Evolutionary conservation across 2,888 invertebrate genomes (phyloP), one percentile per base, ranked within the genome.

Genomic region (Callosobruchus maculatus): DNA sequence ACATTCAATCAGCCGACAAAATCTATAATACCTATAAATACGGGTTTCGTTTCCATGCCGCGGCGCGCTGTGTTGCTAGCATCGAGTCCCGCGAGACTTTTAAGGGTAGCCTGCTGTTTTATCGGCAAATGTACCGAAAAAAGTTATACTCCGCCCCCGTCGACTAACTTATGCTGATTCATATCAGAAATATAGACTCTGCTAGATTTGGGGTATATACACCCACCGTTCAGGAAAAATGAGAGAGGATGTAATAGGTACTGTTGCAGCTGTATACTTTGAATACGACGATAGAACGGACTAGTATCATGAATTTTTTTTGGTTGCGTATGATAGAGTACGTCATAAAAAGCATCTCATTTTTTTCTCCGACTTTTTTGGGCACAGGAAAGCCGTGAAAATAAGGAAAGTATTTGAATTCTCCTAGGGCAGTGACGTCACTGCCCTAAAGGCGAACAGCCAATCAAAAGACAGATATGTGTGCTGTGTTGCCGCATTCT

Each of bases 1-100:
- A 80, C 78, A 79, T 81, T 81, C 80, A 81, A 81, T 81, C 78
- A 81, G 75, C 75, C 77, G 75, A 76, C 78, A 78, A 80, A 80
- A 79, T 79, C 78, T 79, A 85, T 86, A 87, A 86, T 86, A 86
- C 85, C 86, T 86, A 86, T 86, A 87, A 86, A 87, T 87, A 85
- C 84, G 84, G 84, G 85, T n/a, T n/a, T n/a, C n/a, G 86, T 49
- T 18, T 86, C 49, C 9, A 49, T 49, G 13, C 49, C 49, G 18
- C 13, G 49, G 49, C 49, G 49, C 49, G 49, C 18, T 49, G 13
- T 49, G 49, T 18, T 49, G 13, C 86, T 86, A 86, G 87, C 87
- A 87, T 84, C 81, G 82, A 84, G 81, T 84, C 85, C 83, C 84
- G 81, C 80, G 84, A 83, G 85, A 83, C 81, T 83, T 82, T 82